Evolutionary conservation across 53 echinoderm and acorn worm genomes (phyloP).

Genomic region (Patiria pectinifera): DNA sequence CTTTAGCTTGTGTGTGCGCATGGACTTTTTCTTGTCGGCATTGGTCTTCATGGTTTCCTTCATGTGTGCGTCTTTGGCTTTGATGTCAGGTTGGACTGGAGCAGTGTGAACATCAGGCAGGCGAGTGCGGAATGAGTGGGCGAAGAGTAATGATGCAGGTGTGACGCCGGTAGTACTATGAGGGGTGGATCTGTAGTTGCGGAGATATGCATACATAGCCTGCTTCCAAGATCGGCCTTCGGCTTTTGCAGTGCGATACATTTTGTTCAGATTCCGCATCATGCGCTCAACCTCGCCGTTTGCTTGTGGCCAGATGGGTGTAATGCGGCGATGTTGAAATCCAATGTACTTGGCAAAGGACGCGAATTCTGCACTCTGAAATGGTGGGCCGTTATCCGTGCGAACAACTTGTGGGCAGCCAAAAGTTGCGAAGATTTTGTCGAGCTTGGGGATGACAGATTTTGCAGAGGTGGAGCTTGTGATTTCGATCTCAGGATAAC

Average conservation of each 20-base stretch:
- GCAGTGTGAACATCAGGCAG: too few species aligned
- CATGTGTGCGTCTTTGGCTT: slow-evolving; percentile 14
- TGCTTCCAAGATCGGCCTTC: slow-evolving; percentile 32
- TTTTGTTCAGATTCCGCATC: slow-evolving; percentile 41
- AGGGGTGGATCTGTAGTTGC: slow-evolving; percentile 45
- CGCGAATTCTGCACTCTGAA: slow-evolving; percentile 55
- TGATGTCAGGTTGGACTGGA: not conserved
- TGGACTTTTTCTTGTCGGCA: slow-evolving; percentile 37
- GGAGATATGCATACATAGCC: slow-evolving; percentile 32
- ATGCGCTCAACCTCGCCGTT: slow-evolving; percentile 51
- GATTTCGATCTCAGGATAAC: slow-evolving; percentile 64
- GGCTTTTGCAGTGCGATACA: slow-evolving; percentile 22
- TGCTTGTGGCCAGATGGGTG: slow-evolving; percentile 56
- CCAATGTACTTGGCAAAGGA: slow-evolving; percentile 52
- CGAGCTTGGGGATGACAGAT: slow-evolving; percentile 55
- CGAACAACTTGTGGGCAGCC: slow-evolving; percentile 48
- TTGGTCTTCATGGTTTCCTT: slow-evolving; percentile 62
- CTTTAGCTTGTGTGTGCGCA: slow-evolving; percentile 28
- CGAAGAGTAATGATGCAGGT: slow-evolving; percentile 54
- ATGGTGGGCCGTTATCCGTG: slow-evolving; percentile 61
- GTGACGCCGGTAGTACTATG: slow-evolving; percentile 39
- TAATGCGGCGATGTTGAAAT: slow-evolving; percentile 40
- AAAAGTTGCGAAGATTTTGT: not conserved
- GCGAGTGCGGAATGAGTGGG: not conserved
- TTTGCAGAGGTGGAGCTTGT: slow-evolving; percentile 65